Evolutionary conservation across 1,140 invertebrate species (phyloP), one percentile per base, ranked within the genome.

Genomic region (Dendroctonus valens): DNA sequence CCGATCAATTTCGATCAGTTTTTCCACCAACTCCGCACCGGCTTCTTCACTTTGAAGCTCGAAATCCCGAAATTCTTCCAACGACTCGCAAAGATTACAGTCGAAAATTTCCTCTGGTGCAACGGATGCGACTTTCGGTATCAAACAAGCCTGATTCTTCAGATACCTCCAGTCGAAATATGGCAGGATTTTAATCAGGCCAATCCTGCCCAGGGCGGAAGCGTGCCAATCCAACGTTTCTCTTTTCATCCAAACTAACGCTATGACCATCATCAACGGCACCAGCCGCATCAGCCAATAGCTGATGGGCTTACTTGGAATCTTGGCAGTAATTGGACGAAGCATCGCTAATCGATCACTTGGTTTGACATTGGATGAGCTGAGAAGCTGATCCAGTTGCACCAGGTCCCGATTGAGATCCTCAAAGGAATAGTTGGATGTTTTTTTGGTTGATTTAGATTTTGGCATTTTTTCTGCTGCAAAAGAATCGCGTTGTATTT

Each of bases 141-240:
- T 83, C 68, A 92, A 78, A 73, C 91, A 93, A 53, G 84, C 83
- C 61, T 87, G 85, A 72, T 89, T 86, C 71, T 91, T 91, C 11
- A 91, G 76, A 6, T 84, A 82, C n/a, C 87, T 88, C 91, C 91
- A 93, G 72, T 92, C 88, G 87, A 88, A 92, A 41, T 89, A 80
- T 0, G 90, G 89, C 7, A 91, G 74, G 7, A 91, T 72, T 79
- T 87, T 87, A 11, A 89, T 85, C 64, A 89, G 73, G 4, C 85
- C 69, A n/a, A 89, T 82, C 62, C 88, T 81, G 7, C 82, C 83
- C 11, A 88, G 74, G 0, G 87, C 87, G 0, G 85, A 81, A 4
- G 87, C 81, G 65, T 84, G 73, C 86, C 85, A 81, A 62, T 83
- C 81, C 11, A 82, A 62, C 50, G 82, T 80, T 0, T 78, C 73